Evolutionary conservation across 2,113 vertebrate genomes (phyloP).

Genomic region (Passer montanus): DNA sequence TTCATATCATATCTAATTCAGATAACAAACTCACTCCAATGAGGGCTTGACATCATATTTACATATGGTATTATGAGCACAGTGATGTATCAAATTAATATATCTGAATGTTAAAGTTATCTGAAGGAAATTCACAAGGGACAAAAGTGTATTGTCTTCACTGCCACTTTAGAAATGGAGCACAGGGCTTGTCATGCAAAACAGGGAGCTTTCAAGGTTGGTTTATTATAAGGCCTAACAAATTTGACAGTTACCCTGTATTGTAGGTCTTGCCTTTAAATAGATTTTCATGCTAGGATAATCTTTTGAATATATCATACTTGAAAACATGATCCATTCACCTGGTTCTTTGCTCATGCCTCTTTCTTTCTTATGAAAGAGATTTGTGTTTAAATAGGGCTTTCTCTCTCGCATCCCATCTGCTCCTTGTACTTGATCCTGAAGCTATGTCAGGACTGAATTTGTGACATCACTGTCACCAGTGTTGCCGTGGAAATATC

Average conservation of each 20-base stretch:
- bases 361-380: conserved; percentile 69
- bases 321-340: conserved; percentile 64
- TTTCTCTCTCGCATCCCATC: conserved; percentile 70
- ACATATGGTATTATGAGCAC: background rate
- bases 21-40: background rate
- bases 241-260: conserved; percentile 62
- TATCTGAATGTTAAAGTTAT: conserved; percentile 17
- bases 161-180: conserved; percentile 7
- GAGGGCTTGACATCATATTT: conserved; percentile 34
- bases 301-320: conserved; percentile 68
- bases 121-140: conserved; percentile 44
- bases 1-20: background rate
- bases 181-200: conserved; percentile 44
- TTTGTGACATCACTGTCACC: conserved; percentile 64
- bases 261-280: conserved; percentile 65
- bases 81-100: conserved; percentile 32
- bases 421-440: conserved; percentile 61
- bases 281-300: conserved; percentile 70
- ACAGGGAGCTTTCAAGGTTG: conserved; percentile 54
- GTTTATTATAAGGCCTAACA: conserved; percentile 53
- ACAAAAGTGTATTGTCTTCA: conserved; percentile 20
- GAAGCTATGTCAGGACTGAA: conserved; percentile 53
- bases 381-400: conserved; percentile 70
- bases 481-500: conserved; percentile 64
- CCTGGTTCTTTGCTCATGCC: conserved; percentile 55